Evolutionary conservation across 2,797 vertebrate genomes (phyloP).

Genomic region (Pseudochromis fuscus): DNA sequence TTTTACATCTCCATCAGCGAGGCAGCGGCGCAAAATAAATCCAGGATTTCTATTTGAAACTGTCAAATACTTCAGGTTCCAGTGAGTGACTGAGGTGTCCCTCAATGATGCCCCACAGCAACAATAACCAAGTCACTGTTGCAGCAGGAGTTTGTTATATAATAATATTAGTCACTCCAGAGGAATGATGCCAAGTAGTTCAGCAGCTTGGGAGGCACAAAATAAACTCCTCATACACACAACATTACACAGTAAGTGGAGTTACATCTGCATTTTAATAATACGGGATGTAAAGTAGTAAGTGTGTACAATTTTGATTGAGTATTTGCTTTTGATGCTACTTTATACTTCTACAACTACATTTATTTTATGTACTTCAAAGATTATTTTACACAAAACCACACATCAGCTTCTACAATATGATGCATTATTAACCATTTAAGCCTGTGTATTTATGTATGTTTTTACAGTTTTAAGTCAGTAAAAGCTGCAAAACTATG

Average conservation of each 20-base stretch:
- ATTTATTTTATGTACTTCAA: not conserved
- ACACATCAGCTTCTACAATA: not conserved
- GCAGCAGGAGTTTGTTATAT: conserved; percentile 43
- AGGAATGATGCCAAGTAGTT: conserved; percentile 42
- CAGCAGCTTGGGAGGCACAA: conserved; percentile 29
- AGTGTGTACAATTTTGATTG: too few species aligned
- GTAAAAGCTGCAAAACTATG: too few species aligned
- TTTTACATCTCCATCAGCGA: not conserved
- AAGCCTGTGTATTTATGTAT: too few species aligned
- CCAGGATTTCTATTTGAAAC: conserved; percentile 4
- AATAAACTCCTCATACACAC: not conserved
- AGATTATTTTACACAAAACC: too few species aligned
- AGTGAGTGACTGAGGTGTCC: conserved; percentile 10
- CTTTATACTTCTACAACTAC: not conserved
- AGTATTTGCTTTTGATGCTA: not conserved
- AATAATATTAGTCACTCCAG: conserved; percentile 61
- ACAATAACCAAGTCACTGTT: conserved; percentile 31
- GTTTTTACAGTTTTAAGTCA: too few species aligned
- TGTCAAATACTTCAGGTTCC: conserved; percentile 3
- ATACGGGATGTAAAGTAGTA: not conserved
- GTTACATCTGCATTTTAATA: not conserved
- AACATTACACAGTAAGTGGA: not conserved
- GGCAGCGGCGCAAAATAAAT: not conserved
- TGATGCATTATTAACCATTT: not conserved
- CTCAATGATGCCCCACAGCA: conserved; percentile 12